Evolutionary conservation across 2,888 invertebrate genomes (phyloP).

Genomic region (Lacanobia oleracea): DNA sequence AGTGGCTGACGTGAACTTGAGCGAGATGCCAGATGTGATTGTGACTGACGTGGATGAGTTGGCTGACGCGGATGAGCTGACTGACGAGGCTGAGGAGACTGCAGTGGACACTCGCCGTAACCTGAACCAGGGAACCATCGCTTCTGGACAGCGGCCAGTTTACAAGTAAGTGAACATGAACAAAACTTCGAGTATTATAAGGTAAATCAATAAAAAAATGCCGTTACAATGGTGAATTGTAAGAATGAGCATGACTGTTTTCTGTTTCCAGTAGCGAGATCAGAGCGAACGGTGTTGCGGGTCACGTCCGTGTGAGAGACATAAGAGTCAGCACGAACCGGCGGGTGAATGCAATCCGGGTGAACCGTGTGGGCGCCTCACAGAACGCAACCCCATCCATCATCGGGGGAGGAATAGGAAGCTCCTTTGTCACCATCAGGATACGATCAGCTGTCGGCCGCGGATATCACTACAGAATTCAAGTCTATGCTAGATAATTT

Average conservation of each 20-base stretch:
- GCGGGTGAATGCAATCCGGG: constrained; percentile 23
- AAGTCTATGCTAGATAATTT: neutral
- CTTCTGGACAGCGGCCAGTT: too few relatives aligned
- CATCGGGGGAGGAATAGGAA: constrained; percentile 21
- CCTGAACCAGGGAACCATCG: too few relatives aligned
- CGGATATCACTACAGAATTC: constrained; percentile 24
- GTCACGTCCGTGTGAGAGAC: neutral
- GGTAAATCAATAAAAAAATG: too few relatives aligned
- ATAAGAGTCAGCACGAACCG: neutral
- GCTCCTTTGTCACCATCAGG: constrained; percentile 24
- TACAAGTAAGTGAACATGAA: too few relatives aligned
- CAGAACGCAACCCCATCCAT: constrained; percentile 26
- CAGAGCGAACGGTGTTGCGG: neutral
- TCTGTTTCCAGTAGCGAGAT: neutral
- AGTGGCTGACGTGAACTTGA: too few relatives aligned
- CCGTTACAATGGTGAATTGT: neutral
- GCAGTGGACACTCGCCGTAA: too few relatives aligned
- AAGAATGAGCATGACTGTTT: too few relatives aligned
- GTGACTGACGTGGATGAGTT: too few relatives aligned
- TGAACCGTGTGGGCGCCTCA: constrained; percentile 6
- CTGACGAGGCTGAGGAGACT: too few relatives aligned
- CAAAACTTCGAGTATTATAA: too few relatives aligned
- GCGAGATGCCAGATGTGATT: too few relatives aligned
- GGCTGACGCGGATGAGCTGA: too few relatives aligned
- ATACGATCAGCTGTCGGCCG: constrained; percentile 22